Base-by-base conservation (phyloP, 2,797 vertebrate genomes). In the Sebastes paucispinis region DNA sequence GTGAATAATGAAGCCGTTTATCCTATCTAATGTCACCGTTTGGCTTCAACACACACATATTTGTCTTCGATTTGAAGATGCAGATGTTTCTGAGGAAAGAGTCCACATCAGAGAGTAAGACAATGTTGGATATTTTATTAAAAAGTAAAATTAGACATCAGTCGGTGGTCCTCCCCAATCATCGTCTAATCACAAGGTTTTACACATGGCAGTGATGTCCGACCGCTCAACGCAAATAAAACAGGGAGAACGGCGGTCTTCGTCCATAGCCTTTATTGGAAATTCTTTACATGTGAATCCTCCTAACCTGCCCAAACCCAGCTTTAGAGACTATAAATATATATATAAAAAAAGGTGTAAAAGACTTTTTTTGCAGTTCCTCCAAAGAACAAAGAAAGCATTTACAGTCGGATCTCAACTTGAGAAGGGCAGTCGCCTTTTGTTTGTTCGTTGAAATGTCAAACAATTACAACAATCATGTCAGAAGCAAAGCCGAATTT, bases 301-400 rank as follows among this genome's bases (percentile, higher is more conserved):
- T 92, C 80, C 62, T 31, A 81, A 78, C 83, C 80, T 80, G 83
- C 80, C 84, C 84, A 86, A 85, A 85, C 88, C 86, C 84, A 87
- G 78, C 78, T 88, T 90, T 87, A 91, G 87, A 89, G 87, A 90
- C 93, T 94, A 94, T 95, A 93, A 93, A 95, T 93, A 95, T 91
- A 92, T 90, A 88, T 87, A 86, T 88, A 90, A 24, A 86, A 90
- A 92, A 91, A 92, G 80, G 89, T 92, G 93, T 93, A 92, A 95
- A 95, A 92, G 90, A 88, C 79, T 91, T 92, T 60, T 50, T 68
- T 89, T 83, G 87, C 84, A 87, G 88, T 86, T 91, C 85, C 82
- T 91, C 84, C 83, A 84, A 52, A 87, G 87, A 94, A 91, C 65
- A 94, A 91, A 89, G 83, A 93, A 91, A 93, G 86, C 90, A 92